phyloP scores from a whole-genome alignment of 1,140 invertebrate species.

The Drosophila ananassae region DNA sequence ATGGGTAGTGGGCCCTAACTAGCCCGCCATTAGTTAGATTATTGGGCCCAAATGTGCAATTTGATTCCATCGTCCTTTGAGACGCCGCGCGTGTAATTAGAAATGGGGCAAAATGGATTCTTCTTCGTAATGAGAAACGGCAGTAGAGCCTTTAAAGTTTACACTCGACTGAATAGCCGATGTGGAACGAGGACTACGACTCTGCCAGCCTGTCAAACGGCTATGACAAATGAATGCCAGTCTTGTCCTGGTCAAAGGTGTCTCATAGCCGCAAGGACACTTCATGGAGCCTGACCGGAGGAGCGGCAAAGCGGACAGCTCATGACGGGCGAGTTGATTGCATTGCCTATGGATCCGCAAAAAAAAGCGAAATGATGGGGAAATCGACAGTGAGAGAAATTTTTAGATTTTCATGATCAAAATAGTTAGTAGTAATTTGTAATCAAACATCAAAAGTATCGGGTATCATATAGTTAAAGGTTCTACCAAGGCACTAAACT shows the following conservation, averaged over 20 bases:
- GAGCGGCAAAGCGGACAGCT: constrained; percentile 22
- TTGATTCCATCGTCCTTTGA: constrained; percentile 38
- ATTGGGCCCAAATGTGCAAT: constrained; percentile 57
- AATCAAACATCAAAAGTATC: too few species aligned
- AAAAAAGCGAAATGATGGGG: not conserved
- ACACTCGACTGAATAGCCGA: not conserved
- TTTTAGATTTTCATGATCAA: too few species aligned
- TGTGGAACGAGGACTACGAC: not conserved
- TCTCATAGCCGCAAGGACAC: constrained; percentile 24
- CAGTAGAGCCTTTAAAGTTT: constrained; percentile 23
- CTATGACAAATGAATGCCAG: constrained; percentile 45
- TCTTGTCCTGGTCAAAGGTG: constrained; percentile 24
- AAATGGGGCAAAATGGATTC: not conserved
- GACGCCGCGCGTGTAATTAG: constrained; percentile 33
- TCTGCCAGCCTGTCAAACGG: constrained; percentile 19
- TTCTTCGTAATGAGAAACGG: constrained; percentile 2
- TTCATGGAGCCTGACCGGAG: not conserved
- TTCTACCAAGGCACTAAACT: too few species aligned
- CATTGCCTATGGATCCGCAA: constrained; percentile 23
- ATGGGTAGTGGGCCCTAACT: constrained; percentile 16
- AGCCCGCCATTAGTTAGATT: constrained; percentile 29
- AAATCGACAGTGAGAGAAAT: not conserved
- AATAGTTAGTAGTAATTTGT: too few species aligned
- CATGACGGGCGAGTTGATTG: constrained; percentile 41
- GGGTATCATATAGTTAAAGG: not conserved